A percentile compares a stretch with the other conserved stretches of the same genome.
These are phyloP conservation scores for Rhabdomys pumilio DNA, from an alignment of 2,797 vertebrate genomes.

Conservation along the genomic window DNA sequence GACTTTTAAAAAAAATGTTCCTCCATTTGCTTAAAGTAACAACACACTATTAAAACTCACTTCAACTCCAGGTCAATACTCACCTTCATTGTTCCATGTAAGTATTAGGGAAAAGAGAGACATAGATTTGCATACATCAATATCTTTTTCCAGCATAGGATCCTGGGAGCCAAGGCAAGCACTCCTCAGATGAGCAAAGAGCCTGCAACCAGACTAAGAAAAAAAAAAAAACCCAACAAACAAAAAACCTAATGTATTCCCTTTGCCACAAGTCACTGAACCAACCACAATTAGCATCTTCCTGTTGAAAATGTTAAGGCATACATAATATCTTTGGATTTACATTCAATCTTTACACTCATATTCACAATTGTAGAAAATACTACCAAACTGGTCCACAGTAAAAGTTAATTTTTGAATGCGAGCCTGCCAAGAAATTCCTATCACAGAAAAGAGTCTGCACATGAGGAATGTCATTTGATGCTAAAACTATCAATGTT, in stretches of 20 bases:
- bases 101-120: not conserved
- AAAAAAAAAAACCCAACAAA: not conserved
- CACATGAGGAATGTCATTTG: conserved; percentile 8
- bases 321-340: not conserved
- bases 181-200: not conserved
- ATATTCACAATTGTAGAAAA: not conserved
- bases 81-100: not conserved
- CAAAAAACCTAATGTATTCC: not conserved
- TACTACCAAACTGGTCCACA: not conserved
- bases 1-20: not conserved
- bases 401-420: not conserved
- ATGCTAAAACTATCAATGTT: conserved; percentile 28
- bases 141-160: not conserved
- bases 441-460: conserved; percentile 2
- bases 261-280: not conserved
- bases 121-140: not conserved
- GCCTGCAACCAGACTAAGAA: not conserved
- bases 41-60: not conserved
- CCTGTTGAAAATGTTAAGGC: conserved; percentile 46
- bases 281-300: conserved; percentile 67
- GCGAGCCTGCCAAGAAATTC: not conserved
- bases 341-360: not conserved
- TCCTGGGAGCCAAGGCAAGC: not conserved
- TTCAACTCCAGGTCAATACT: not conserved
- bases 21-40: conserved; percentile 58